These are phyloP conservation scores for Atta cephalotes DNA, from an alignment of 1,140 invertebrate genomes.

Conservation along the genomic window DNA sequence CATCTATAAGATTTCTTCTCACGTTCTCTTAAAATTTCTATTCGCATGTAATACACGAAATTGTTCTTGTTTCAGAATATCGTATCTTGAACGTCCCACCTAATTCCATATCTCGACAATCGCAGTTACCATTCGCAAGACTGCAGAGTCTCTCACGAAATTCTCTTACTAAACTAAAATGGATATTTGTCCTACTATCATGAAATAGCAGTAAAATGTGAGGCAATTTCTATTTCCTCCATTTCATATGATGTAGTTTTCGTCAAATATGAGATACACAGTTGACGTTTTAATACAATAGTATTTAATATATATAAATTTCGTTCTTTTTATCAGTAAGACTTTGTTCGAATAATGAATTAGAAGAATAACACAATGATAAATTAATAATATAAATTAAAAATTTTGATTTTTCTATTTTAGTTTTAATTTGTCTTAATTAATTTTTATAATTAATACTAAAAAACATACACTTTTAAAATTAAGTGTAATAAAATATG, in stretches of 20 bases:
- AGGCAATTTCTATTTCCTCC: constrained; percentile 17
- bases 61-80: constrained; percentile 43
- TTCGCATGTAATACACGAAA: constrained; percentile 43
- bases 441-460: neutral
- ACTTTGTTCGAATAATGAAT: neutral
- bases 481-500: neutral
- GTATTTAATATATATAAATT: too few relatives aligned
- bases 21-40: constrained; percentile 57
- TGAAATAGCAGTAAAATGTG: constrained; percentile 29
- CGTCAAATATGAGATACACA: neutral
- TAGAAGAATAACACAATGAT: neutral
- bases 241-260: constrained; percentile 23
- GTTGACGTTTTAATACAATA: neutral
- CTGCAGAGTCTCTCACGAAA: constrained; percentile 40
- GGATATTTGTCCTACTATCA: constrained; percentile 24
- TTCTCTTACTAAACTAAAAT: constrained; percentile 34
- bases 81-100: constrained; percentile 38
- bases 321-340: neutral
- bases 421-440: neutral
- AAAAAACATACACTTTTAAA: neutral
- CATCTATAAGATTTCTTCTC: constrained; percentile 28
- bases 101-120: constrained; percentile 50
- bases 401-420: neutral
- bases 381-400: neutral
- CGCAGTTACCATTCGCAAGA: constrained; percentile 49